Conservation (phyloP, 2,113 vertebrate genomes). For the Neolamprologus fasciatus region DNA sequence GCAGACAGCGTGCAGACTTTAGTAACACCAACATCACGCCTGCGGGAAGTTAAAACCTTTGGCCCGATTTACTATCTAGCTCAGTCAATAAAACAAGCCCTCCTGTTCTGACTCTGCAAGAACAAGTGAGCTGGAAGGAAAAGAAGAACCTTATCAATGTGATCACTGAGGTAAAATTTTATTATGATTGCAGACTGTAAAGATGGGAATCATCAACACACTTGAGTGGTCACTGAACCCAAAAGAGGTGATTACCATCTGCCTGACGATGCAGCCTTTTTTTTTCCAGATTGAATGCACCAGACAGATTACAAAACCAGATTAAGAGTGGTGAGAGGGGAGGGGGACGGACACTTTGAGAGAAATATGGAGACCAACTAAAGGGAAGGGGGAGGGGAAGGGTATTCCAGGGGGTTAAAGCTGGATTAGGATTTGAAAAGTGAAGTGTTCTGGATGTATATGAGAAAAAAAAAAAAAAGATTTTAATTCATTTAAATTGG, state of each 20-base stretch:
- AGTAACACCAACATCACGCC: not conserved
- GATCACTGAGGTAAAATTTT: not conserved
- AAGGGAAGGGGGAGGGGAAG: not conserved
- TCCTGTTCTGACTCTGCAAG: not conserved
- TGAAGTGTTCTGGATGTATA: conserved; percentile 28
- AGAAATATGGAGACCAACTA: conserved; percentile 1
- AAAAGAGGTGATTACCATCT: conserved; percentile 32
- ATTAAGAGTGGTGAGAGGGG: conserved; percentile 29
- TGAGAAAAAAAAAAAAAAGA: conserved; percentile 4
- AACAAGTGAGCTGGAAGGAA: not conserved
- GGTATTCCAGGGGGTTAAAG: not conserved
- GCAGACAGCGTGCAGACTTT: conserved; percentile 30
- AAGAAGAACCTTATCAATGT: not conserved
- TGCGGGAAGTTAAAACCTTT: conserved; percentile 47
- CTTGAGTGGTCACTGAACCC: not conserved
- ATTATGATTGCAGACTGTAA: not conserved
- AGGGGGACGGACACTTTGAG: not conserved
- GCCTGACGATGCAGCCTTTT: conserved; percentile 19
- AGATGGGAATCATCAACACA: not conserved
- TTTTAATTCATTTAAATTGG: conserved; percentile 8
- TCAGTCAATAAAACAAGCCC: conserved; percentile 35
- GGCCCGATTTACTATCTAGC: conserved; percentile 32
- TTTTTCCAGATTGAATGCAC: conserved; percentile 47
- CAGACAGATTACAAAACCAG: conserved; percentile 53
- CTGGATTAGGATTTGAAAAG: conserved; percentile 22